Percentiles rank a stretch among this genome's conserved stretches.
Evolutionary conservation across 2,113 vertebrate genomes (phyloP).

Genomic region (Melospiza georgiana): DNA sequence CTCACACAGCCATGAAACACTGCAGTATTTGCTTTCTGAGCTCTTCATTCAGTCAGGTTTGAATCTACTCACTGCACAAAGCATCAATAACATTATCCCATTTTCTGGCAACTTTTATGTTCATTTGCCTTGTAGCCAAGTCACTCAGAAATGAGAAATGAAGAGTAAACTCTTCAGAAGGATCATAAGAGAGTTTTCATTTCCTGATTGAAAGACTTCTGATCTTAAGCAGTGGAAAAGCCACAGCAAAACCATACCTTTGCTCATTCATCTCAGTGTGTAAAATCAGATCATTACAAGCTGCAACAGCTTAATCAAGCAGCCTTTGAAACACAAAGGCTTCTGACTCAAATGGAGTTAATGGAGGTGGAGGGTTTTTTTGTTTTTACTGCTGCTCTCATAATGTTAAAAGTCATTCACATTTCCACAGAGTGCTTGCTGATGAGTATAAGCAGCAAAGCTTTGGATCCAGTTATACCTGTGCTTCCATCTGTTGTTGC

Average conservation of each 20-base stretch:
- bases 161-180: background rate
- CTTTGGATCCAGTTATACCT: slow-evolving; percentile 32
- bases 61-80: background rate
- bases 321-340: slow-evolving; percentile 24
- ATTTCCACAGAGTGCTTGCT: background rate
- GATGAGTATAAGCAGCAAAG: slow-evolving; percentile 33
- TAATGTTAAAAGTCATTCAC: slow-evolving; percentile 1
- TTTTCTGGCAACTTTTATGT: background rate
- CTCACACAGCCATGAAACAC: background rate
- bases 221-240: background rate
- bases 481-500: slow-evolving; percentile 36
- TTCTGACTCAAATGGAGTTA: slow-evolving; percentile 21
- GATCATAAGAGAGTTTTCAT: background rate
- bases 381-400: background rate
- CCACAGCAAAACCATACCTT: background rate
- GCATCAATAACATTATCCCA: background rate
- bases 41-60: background rate
- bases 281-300: slow-evolving; percentile 12
- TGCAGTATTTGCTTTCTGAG: background rate
- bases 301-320: background rate
- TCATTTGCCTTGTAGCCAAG: background rate
- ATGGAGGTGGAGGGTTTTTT: background rate
- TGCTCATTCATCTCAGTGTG: background rate
- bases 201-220: background rate
- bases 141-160: background rate